These are phyloP conservation scores for Carapus acus DNA, from an alignment of 2,797 vertebrate genomes.

Conservation along the genomic window DNA sequence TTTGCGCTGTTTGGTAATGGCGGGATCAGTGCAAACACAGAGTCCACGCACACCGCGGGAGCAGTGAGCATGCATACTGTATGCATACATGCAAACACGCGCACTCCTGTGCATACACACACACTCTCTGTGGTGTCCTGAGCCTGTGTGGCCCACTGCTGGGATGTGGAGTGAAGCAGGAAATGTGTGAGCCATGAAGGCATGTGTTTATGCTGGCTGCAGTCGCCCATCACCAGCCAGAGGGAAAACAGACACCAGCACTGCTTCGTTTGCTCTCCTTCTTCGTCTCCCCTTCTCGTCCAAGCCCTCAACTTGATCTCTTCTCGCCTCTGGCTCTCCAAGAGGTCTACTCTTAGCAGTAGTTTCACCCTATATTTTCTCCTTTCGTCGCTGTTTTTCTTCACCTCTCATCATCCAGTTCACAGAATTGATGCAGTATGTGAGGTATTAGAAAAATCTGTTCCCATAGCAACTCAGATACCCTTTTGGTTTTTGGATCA, in stretches of 20 bases:
- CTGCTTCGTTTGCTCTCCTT: constrained; percentile 50
- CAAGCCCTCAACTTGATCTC: constrained; percentile 41
- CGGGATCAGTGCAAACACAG: constrained; percentile 22
- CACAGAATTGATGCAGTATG: background rate
- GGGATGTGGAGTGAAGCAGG: constrained; percentile 73
- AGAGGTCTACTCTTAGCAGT: constrained; percentile 13
- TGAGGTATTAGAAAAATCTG: background rate
- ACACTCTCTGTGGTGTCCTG: constrained; percentile 61
- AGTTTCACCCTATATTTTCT: constrained; percentile 5
- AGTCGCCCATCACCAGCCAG: constrained; percentile 73
- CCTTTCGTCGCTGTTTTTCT: constrained; percentile 3
- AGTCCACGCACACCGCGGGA: constrained; percentile 30
- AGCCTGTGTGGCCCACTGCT: constrained; percentile 71
- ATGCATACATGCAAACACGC: constrained; percentile 37
- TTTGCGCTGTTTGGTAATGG: constrained; percentile 17
- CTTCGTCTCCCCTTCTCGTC: constrained; percentile 42
- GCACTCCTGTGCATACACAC: constrained; percentile 5
- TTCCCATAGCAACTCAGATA: constrained; percentile 8
- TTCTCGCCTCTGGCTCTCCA: constrained; percentile 46
- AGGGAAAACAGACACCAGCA: constrained; percentile 74
- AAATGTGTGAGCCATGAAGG: constrained; percentile 82
- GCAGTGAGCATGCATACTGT: constrained; percentile 31
- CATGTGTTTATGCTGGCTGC: constrained; percentile 82
- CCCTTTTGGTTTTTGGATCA: background rate
- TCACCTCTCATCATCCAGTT: constrained; percentile 1